A percentile compares a stretch with the other conserved stretches of the same genome.
phyloP scores from a whole-genome alignment of 2,888 invertebrate species.

The Drosophila suboccidentalis region DNA sequence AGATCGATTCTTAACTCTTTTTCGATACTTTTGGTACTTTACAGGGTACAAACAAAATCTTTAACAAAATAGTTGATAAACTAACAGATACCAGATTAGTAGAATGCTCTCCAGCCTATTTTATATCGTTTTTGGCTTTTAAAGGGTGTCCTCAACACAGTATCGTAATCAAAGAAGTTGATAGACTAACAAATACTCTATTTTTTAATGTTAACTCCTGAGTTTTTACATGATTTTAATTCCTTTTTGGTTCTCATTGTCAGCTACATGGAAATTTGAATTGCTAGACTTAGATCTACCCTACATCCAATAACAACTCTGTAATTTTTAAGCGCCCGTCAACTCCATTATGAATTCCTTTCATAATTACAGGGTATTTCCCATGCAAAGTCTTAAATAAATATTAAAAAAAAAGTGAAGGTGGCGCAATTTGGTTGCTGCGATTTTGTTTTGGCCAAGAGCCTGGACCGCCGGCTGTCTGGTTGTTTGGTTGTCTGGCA shows the following conservation, averaged over 20 bases:
- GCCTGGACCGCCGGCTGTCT: neutral
- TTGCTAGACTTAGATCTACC: neutral
- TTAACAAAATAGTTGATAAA: neutral
- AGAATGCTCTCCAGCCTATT: neutral
- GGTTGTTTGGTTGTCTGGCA: neutral
- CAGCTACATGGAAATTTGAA: too few species aligned
- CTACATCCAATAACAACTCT: too few species aligned
- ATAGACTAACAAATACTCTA: too few species aligned
- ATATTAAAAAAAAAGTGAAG: slow-evolving; percentile 61
- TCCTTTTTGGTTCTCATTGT: too few species aligned
- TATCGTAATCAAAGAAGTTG: too few species aligned
- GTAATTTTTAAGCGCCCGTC: neutral
- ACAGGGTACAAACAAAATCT: neutral
- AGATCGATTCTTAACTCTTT: neutral
- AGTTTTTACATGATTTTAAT: too few species aligned
- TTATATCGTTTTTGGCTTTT: neutral
- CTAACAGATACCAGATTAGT: neutral
- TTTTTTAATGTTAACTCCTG: too few species aligned
- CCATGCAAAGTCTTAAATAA: neutral
- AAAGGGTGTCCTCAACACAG: neutral
- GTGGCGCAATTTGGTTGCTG: slow-evolving; percentile 63
- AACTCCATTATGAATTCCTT: neutral
- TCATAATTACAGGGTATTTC: neutral
- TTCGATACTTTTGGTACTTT: neutral
- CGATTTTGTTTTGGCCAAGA: slow-evolving; percentile 48